Evolutionary conservation across 2,888 invertebrate species (phyloP).

Genomic region (Physocephala rufipes): DNA sequence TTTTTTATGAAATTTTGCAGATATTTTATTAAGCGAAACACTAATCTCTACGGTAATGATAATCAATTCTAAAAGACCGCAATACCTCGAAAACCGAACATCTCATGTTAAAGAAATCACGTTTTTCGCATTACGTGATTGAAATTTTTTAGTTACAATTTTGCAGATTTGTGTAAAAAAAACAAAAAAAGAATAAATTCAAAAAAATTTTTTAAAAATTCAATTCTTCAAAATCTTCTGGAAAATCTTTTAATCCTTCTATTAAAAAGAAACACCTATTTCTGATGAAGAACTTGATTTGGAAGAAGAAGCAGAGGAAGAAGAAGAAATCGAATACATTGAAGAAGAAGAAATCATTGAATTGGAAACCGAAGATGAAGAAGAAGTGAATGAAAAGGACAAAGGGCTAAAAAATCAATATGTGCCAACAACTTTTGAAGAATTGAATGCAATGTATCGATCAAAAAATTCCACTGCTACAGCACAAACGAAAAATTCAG

Average conservation of each 20-base stretch:
- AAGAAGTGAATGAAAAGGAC: constrained; percentile 41
- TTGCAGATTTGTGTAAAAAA: not conserved
- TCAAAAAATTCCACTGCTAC: constrained; percentile 42
- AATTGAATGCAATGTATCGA: constrained; percentile 58
- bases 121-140: too few relatives aligned
- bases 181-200: too few relatives aligned
- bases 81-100: too few relatives aligned
- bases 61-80: too few relatives aligned
- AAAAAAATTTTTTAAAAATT: too few relatives aligned
- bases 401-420: constrained; percentile 48
- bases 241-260: not conserved
- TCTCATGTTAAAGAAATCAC: too few relatives aligned
- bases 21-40: too few relatives aligned
- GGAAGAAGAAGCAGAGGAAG: constrained; percentile 57
- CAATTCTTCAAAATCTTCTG: not conserved
- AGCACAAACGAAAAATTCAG: constrained; percentile 6
- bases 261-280: not conserved
- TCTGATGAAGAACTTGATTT: constrained; percentile 53
- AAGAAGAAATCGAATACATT: constrained; percentile 58
- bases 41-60: too few relatives aligned
- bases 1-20: too few relatives aligned
- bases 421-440: constrained; percentile 60
- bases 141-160: too few relatives aligned
- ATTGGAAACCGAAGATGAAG: constrained; percentile 50
- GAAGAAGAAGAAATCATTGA: constrained; percentile 64